A percentile compares a stretch with the other conserved stretches of the same genome.
Conservation (phyloP, 92 coral and sea anemone species). For the Heliopora coerulea region DNA sequence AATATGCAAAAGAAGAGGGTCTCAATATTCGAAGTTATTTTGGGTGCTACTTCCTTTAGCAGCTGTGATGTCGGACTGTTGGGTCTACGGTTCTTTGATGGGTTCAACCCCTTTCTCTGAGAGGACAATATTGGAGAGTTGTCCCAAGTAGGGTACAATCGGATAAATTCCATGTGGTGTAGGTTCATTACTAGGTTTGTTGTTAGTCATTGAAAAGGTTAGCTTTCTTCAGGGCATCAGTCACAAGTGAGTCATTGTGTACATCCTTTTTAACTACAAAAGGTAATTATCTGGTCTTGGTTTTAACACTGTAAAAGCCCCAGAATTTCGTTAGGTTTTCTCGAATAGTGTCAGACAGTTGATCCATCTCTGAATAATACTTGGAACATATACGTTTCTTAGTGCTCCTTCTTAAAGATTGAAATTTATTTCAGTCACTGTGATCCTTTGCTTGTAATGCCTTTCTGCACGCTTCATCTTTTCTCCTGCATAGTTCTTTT, state of each 20-base stretch:
- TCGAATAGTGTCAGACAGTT: conserved; percentile 24
- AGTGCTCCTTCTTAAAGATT: conserved; percentile 4
- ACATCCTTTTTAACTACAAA: conserved; percentile 28
- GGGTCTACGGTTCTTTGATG: conserved; percentile 42
- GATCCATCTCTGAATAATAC: conserved; percentile 8
- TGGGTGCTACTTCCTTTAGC: conserved; percentile 31
- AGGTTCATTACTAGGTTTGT: conserved; percentile 16
- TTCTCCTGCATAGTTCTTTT: conserved; percentile 30
- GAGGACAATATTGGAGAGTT: neutral
- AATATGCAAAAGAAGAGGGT: conserved; percentile 39
- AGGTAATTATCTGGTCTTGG: conserved; percentile 40
- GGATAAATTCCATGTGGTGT: conserved; percentile 41
- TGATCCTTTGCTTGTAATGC: conserved; percentile 31
- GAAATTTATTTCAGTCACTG: conserved; percentile 8
- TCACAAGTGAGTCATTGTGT: neutral
- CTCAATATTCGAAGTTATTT: conserved; percentile 30
- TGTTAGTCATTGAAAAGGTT: conserved; percentile 30
- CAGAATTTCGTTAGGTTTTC: conserved; percentile 38
- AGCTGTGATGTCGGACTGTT: conserved; percentile 25
- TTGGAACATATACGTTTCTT: conserved; percentile 34
- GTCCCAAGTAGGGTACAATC: neutral
- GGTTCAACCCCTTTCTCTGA: neutral
- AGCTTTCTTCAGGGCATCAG: conserved; percentile 6
- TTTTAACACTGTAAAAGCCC: conserved; percentile 37
- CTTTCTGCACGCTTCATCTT: conserved; percentile 41